Percentiles rank a stretch among this genome's conserved stretches.
phyloP scores from a whole-genome alignment of 2,888 invertebrate genomes.

The Parnassius smintheus region DNA sequence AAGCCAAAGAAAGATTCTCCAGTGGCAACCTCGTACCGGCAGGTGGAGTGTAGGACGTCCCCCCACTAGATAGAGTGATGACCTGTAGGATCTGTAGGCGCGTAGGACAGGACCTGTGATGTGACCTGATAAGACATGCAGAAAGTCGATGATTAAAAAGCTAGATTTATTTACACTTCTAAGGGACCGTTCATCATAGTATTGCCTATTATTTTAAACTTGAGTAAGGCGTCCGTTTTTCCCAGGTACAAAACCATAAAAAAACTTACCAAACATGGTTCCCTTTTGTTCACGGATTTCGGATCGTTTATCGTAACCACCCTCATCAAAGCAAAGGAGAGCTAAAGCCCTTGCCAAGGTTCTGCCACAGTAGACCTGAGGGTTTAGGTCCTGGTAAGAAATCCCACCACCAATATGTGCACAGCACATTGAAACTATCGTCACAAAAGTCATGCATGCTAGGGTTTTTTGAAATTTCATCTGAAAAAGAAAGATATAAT shows the following conservation, averaged over 20 bases:
- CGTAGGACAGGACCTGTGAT: too few relatives aligned
- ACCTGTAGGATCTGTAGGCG: too few relatives aligned
- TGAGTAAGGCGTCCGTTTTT: too few relatives aligned
- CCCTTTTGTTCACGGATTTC: constrained; percentile 34
- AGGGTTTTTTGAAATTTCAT: constrained; percentile 41
- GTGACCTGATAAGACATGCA: too few relatives aligned
- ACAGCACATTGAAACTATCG: constrained; percentile 37
- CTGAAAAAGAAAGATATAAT: constrained; percentile 32
- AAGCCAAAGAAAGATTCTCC: too few relatives aligned
- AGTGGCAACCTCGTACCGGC: too few relatives aligned
- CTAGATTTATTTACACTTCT: too few relatives aligned
- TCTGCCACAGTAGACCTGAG: constrained; percentile 55
- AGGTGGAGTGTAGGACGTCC: too few relatives aligned
- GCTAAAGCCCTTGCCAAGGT: constrained; percentile 49
- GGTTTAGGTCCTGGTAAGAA: constrained; percentile 38
- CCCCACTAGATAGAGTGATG: too few relatives aligned
- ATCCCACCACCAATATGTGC: constrained; percentile 44
- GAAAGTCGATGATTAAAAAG: too few relatives aligned
- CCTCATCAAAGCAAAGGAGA: constrained; percentile 44
- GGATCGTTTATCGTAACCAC: constrained; percentile 41
- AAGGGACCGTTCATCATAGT: too few relatives aligned
- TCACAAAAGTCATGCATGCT: constrained; percentile 33
- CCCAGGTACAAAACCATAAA: neutral
- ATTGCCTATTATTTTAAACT: too few relatives aligned
- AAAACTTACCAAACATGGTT: constrained; percentile 47